These are phyloP conservation scores for Gallinago solitaria DNA, from an alignment of 2,797 vertebrate genomes.

Conservation along the genomic window DNA sequence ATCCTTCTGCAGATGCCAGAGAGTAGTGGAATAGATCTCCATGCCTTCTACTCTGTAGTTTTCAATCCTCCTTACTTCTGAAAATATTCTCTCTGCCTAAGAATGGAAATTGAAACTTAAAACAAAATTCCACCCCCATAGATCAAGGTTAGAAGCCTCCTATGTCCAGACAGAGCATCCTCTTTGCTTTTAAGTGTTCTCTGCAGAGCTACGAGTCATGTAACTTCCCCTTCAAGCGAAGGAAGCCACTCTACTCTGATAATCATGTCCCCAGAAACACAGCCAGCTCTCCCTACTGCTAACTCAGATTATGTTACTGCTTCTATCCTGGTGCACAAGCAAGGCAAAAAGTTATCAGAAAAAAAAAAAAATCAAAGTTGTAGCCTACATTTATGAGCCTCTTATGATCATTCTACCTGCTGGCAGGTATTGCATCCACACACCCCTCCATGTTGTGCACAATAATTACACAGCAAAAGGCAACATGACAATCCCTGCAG, in stretches of 20 bases:
- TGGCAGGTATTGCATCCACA: neutral
- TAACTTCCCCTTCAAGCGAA: neutral
- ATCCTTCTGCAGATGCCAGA: conserved; percentile 98
- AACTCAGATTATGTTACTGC: neutral
- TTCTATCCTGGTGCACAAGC: accelerated
- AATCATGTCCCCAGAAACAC: neutral
- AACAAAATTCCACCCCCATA: neutral
- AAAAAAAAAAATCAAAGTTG: neutral
- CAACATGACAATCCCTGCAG: neutral
- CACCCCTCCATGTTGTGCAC: accelerated
- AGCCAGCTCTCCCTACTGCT: neutral
- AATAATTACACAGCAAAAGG: neutral
- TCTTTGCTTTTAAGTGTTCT: neutral
- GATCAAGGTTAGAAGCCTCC: neutral
- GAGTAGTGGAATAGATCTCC: conserved; percentile 97
- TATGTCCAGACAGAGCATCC: neutral
- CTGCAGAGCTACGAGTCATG: neutral
- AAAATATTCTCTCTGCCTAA: conserved; percentile 94
- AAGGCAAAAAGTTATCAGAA: neutral
- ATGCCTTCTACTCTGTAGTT: conserved; percentile 95
- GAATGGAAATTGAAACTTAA: conserved; percentile 4
- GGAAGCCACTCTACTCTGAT: neutral
- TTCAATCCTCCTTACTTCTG: conserved; percentile 94
- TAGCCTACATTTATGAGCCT: neutral
- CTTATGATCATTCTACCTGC: neutral